Evolutionary conservation across 2,888 invertebrate genomes (phyloP).

Genomic region (Endotricha flammealis): DNA sequence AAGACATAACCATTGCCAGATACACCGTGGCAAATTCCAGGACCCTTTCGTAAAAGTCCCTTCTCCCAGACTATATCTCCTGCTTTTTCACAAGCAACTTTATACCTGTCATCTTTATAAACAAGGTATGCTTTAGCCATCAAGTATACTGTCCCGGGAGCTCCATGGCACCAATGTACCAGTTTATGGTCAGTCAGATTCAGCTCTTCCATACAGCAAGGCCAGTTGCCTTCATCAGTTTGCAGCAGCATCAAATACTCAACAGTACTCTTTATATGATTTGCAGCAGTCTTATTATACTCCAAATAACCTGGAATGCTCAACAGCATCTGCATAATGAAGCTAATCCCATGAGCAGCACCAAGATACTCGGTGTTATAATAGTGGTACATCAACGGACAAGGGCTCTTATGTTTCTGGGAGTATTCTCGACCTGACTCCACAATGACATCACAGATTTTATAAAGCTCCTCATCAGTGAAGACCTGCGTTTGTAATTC

Average conservation of each 20-base stretch:
- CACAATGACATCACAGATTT: conserved; percentile 83
- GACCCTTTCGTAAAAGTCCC: conserved; percentile 91
- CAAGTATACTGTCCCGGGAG: conserved; percentile 88
- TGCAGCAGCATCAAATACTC: conserved; percentile 83
- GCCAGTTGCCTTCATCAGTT: conserved; percentile 85
- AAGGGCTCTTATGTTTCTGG: conserved; percentile 69
- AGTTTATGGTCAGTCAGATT: conserved; percentile 80
- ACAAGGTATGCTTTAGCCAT: conserved; percentile 88
- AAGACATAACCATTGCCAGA: conserved; percentile 91
- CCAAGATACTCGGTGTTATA: conserved; percentile 86
- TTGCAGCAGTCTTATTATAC: conserved; percentile 68
- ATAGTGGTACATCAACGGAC: conserved; percentile 89
- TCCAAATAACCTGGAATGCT: conserved; percentile 74
- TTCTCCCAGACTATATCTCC: conserved; percentile 89
- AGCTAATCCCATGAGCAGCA: conserved; percentile 78
- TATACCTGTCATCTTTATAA: conserved; percentile 85
- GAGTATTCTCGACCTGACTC: conserved; percentile 85
- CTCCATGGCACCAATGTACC: conserved; percentile 95
- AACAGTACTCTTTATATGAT: conserved; percentile 80
- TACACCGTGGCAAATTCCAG: conserved; percentile 93
- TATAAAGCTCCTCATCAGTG: conserved; percentile 68
- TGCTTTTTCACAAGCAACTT: conserved; percentile 81
- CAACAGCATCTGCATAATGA: conserved; percentile 78
- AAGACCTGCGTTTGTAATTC: conserved; percentile 68
- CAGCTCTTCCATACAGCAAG: conserved; percentile 85